phyloP scores from a whole-genome alignment of 2,888 invertebrate species.

The Caenorhabditis macrosperma region DNA sequence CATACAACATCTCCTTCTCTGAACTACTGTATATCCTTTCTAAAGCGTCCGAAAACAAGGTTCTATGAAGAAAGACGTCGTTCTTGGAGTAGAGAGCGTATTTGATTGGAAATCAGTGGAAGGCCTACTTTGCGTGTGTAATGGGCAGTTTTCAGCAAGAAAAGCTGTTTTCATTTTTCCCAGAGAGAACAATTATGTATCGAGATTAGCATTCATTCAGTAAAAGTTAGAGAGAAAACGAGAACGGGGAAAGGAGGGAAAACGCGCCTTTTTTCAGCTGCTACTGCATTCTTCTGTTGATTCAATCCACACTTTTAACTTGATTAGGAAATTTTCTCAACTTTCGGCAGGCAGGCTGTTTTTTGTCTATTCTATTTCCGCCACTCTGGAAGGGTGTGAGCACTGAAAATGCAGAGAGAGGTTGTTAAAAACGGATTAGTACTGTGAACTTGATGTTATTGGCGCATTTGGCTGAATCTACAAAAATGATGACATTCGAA shows the following conservation, averaged over 20 bases:
- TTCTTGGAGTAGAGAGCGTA: too few relatives aligned
- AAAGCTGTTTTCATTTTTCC: background rate
- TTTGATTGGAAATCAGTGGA: too few relatives aligned
- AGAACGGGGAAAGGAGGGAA: background rate
- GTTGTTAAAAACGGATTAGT: slow-evolving; percentile 12
- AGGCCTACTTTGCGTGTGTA: too few relatives aligned
- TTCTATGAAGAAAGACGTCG: too few relatives aligned
- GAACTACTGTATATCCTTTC: too few relatives aligned
- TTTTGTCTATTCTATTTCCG: background rate
- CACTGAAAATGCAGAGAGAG: background rate
- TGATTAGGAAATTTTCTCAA: slow-evolving; percentile 32
- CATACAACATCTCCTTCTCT: too few relatives aligned
- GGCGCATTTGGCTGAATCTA: too few relatives aligned
- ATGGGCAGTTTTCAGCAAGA: background rate
- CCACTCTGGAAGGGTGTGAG: background rate
- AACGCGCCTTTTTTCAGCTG: slow-evolving; percentile 11
- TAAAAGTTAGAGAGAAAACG: background rate
- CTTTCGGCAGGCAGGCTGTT: background rate
- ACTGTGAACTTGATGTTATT: background rate
- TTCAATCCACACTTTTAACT: slow-evolving; percentile 52
- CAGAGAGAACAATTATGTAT: slow-evolving; percentile 17
- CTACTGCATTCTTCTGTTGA: slow-evolving; percentile 20
- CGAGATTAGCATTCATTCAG: slow-evolving; percentile 12
- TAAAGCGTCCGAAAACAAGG: too few relatives aligned
- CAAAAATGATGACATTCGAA: background rate